Evolutionary conservation across 2,113 vertebrate species (phyloP), one percentile per base, ranked within the genome.

Genomic region (Tringa solitaria): DNA sequence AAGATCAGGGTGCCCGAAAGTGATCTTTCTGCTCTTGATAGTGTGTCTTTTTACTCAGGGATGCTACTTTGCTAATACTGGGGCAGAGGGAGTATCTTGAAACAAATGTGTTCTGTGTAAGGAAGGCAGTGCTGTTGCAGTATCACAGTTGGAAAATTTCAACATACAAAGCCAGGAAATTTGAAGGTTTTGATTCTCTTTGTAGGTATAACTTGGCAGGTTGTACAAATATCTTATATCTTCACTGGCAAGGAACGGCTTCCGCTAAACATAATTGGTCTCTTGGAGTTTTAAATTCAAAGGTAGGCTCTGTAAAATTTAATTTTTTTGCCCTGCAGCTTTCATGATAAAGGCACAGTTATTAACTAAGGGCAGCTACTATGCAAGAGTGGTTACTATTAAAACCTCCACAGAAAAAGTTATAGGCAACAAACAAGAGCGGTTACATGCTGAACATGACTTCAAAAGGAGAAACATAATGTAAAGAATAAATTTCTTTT

Each of bases 151-250:
- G 54, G 93, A 96, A 96, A 97, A 84, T 82, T 86, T 72, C 24
- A 59, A 28, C 27, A 50, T 48, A 77, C 41, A 87, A 94, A 97
- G 53, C 59, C 77, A 93, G 95, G 96, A 96, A 97, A 93, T 97
- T 73, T 48, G 46, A 95, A 89, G 80, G 61, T 96, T 97, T 95
- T 94, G 86, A 93, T 94, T 97, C 88, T 90, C 68, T 8, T 50
- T 84, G 75, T 93, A 93, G 89, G 92, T 94, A 53, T 97, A 97
- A 97, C 83, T 97, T 95, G 94, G 74, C 57, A 91, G 73, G 30
- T 60, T 94, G 87, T 96, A 92, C 89, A 86, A 93, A 84, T 74
- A 92, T 57, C 67, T 83, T 80, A 1, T 27, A 85, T 89, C 83
- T 94, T 91, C 54, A 19, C 80, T 91, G 60, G 46, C 48, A 93